A percentile compares a stretch with the other conserved stretches of the same genome.
Conservation (phyloP, 2,113 vertebrate species). For the Mungos mungo region DNA sequence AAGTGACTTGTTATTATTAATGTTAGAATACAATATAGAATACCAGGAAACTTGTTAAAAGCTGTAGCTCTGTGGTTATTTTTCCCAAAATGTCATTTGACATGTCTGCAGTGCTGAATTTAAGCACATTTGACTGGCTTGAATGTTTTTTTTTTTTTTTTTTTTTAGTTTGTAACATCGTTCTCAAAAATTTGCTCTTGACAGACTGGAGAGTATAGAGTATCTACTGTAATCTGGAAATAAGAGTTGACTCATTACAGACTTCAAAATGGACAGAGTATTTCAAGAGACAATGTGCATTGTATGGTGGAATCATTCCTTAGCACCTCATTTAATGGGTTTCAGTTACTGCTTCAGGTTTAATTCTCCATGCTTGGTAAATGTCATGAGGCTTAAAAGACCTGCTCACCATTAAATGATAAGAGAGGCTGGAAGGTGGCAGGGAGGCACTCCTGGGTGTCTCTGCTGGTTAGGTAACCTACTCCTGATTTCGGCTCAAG, state of each 20-base stretch:
- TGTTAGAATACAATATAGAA: neutral
- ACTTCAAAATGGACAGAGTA: neutral
- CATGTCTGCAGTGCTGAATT: neutral
- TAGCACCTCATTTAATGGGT: neutral
- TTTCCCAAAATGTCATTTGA: neutral
- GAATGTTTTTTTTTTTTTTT: neutral
- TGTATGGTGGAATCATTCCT: neutral
- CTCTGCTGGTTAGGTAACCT: no score
- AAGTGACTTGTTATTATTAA: conserved; percentile 16
- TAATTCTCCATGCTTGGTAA: neutral
- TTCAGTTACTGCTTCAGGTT: conserved; percentile 13
- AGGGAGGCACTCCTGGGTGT: no score
- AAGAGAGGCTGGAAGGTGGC: neutral
- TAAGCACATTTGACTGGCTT: neutral
- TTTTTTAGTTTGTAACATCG: neutral
- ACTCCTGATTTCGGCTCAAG: no score
- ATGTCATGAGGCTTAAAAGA: neutral
- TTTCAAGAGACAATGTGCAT: neutral
- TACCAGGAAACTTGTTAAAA: conserved; percentile 7
- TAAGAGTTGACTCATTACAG: neutral
- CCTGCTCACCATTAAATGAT: neutral
- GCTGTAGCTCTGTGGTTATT: neutral
- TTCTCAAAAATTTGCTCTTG: neutral
- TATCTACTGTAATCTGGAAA: neutral
- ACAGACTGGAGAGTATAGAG: neutral